phyloP scores from a whole-genome alignment of 2,113 vertebrate species.

The Gavia stellata region DNA sequence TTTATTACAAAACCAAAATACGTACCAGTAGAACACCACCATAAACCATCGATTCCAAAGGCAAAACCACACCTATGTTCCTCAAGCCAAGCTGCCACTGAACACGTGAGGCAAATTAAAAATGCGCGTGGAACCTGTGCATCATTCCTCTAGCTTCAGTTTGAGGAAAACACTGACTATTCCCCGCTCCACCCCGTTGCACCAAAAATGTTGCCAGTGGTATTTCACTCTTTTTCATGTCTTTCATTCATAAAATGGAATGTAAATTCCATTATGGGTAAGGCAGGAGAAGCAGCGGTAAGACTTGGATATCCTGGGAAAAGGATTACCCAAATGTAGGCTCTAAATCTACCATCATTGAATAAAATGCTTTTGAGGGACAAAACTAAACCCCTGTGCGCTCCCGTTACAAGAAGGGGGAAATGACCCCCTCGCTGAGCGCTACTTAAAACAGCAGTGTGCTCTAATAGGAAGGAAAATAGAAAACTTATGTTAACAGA shows the following conservation, averaged over 20 bases:
- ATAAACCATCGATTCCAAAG: background rate
- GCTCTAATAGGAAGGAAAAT: background rate
- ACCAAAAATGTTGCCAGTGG: background rate
- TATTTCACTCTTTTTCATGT: background rate
- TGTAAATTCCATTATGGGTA: background rate
- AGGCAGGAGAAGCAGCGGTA: background rate
- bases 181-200: background rate
- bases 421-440: background rate
- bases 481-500: background rate
- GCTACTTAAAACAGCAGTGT: background rate
- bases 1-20: background rate
- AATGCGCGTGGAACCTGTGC: rapidly evolving
- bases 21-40: background rate
- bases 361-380: background rate
- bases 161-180: background rate
- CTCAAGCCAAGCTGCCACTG: background rate
- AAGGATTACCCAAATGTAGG: background rate
- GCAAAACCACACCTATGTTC: background rate
- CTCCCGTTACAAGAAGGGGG: background rate
- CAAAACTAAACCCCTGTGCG: background rate
- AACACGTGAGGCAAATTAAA: background rate
- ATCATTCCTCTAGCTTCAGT: background rate
- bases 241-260: background rate
- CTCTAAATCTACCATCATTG: background rate
- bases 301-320: background rate